phyloP scores from a whole-genome alignment of 30 jellyfish, hydroid and myxozoan genomes.

The Rhopilema esculentum region DNA sequence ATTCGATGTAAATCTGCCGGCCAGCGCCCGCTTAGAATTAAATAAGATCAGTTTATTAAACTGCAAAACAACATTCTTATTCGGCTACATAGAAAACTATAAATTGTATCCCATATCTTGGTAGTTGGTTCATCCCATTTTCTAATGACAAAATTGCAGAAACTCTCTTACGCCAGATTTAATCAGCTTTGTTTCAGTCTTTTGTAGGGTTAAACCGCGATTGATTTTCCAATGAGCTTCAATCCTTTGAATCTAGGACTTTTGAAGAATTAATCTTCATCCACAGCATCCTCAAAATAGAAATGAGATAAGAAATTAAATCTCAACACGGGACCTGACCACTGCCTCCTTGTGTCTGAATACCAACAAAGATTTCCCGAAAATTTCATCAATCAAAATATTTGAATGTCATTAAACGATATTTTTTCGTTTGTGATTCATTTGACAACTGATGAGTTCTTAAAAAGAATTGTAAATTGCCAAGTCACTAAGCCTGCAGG shows the following conservation, averaged over 20 bases:
- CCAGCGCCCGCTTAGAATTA: not conserved
- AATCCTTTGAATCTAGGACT: not conserved
- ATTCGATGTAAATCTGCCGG: not conserved
- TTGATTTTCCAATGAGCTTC: not conserved
- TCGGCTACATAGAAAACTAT: not conserved
- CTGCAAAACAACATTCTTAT: not conserved
- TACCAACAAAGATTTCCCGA: not conserved
- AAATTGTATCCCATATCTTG: not conserved
- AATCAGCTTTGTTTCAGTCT: not conserved
- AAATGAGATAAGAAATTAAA: not conserved
- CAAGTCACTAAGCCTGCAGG: too few relatives aligned
- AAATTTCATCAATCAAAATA: not conserved
- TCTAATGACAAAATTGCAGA: not conserved
- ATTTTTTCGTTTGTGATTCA: too few relatives aligned
- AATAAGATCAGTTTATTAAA: not conserved
- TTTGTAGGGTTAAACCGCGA: not conserved
- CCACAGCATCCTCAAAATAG: conserved; percentile 57
- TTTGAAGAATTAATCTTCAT: conserved; percentile 57
- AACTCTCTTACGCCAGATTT: not conserved
- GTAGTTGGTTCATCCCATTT: not conserved
- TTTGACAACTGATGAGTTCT: too few relatives aligned
- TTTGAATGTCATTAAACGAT: not conserved
- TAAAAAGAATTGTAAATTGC: too few relatives aligned
- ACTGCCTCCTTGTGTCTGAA: not conserved
- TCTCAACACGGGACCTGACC: not conserved